Base-by-base conservation (phyloP, 2,888 invertebrate species). In the Balanococcus diminutus region DNA sequence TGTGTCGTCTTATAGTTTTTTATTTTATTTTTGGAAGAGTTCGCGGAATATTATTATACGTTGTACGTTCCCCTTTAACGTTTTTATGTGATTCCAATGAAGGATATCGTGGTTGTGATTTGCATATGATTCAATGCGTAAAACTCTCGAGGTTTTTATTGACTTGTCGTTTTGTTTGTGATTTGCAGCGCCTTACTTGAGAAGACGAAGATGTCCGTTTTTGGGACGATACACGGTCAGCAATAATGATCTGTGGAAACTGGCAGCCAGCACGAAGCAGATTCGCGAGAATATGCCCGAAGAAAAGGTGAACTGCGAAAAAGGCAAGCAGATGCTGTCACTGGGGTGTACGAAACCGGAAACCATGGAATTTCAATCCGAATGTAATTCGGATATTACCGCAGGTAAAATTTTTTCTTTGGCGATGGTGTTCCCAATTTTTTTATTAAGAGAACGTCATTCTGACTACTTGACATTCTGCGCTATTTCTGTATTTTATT, bases 191-290 rank as follows among this genome's bases (percentile, higher is more conserved):
- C 92, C 94, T 0, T 91, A 91, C 0, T 90, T 93, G 81, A 91
- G 92, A 87, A 92, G 93, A 67, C 92, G 92, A 88, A 93, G 92
- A 81, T 95, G 95, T 89, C 94, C 95, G 0, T 92, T 94, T 88
- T 90, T 93, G 61, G 95, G 95, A 0, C 91, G 94, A 4, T 95
- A 94, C 89, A 91, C 92, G 0, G 91, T 94, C 1, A 89, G 92
- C 42, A 91, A 90, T 89, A 91, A n/a, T 90, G 92, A 16, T 90
- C 91, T 91, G 0, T 93, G 93, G 88, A 88, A 90, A 39, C 89
- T 90, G 87, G 89, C 91, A 9, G 91, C 90, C 87, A 92, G 91
- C 28, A 92, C 93, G 92, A 89, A 90, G 89, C 88, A 88, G 51
- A 86, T 86, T 22, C 61, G 87, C 75, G 87, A 87, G 6, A 87